Evolutionary conservation across 2,888 invertebrate species (phyloP), one percentile per base, ranked within the genome.

Genomic region (Sarcophaga variegata): DNA sequence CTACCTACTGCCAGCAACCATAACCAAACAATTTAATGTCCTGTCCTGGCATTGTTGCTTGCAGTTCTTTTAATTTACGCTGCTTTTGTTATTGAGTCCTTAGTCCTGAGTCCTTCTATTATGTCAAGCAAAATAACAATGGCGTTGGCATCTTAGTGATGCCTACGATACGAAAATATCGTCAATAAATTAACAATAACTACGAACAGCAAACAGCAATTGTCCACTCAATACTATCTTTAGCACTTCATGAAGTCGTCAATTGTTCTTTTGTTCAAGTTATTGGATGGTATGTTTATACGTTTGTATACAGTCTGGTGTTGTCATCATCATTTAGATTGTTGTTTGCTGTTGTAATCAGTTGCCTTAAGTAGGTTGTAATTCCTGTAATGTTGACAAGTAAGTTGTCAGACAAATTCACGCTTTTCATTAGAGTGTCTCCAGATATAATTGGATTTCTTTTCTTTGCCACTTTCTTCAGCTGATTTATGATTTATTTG

Each of bases 231-330:
- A 20, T 47, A 66, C 12, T n/a, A 10, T 45, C 71, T 66, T 64
- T 71, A 45, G 45, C 76, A 66, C 77, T 11, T 59, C 77, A 76
- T 77, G 82, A 64, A 59, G 59, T 71, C 64, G n/a, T 77, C 45
- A 17, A 14, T 64, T 27, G 64, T 71, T 6, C 27, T 64, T 66
- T 54, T 54, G n/a, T 64, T 4, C 62, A 62, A 17, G 67, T 20
- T 2, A 62, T 47, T 59, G 10, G 11, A 22, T 64, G 63, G 54
- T 54, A 17, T 54, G 54, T 54, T 3, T 3, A 17, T 17, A 1
- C 17, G 8, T 54, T 54, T 12, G 25, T 60, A 37, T 81, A 6
- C 62, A 75, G 49, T 17, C 17, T 14, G 64, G 49, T 81, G 11
- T 69, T 81, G 49, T 17, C 54, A 54, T 4, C 14, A 14, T 5